phyloP scores from a whole-genome alignment of 2,797 vertebrate genomes.

The Cossypha caffra region DNA sequence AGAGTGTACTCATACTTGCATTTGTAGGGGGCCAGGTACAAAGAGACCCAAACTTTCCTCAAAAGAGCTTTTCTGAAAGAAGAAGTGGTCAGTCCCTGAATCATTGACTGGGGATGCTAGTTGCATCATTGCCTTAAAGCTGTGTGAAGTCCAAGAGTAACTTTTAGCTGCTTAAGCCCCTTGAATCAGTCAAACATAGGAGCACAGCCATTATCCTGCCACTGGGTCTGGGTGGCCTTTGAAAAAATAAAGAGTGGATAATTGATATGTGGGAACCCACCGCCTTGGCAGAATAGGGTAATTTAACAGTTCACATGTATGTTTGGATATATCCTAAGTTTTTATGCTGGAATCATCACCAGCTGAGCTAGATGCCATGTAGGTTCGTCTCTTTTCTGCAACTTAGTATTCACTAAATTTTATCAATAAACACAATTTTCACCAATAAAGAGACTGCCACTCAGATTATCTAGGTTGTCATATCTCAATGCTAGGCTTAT shows the following conservation, averaged over 20 bases:
- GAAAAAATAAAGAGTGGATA: background rate
- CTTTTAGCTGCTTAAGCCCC: background rate
- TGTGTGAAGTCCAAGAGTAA: background rate
- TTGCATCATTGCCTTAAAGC: background rate
- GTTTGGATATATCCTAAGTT: background rate
- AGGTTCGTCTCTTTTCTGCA: background rate
- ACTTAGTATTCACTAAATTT: background rate
- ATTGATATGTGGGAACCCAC: background rate
- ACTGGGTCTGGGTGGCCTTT: background rate
- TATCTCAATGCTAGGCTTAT: background rate
- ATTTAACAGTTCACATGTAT: background rate
- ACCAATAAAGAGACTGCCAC: accelerated
- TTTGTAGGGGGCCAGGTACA: background rate
- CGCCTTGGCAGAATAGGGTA: background rate
- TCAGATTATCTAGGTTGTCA: background rate
- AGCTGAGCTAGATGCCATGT: background rate
- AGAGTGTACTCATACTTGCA: background rate
- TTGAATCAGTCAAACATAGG: background rate
- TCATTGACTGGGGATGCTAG: background rate
- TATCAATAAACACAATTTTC: background rate
- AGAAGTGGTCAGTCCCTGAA: background rate
- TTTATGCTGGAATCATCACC: background rate
- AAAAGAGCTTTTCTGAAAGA: background rate
- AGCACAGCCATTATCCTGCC: background rate
- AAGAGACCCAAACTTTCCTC: background rate